A percentile compares a stretch with the other conserved stretches of the same genome.
Conservation (phyloP, 2,888 invertebrate species). For the Mythimna vitellina region DNA sequence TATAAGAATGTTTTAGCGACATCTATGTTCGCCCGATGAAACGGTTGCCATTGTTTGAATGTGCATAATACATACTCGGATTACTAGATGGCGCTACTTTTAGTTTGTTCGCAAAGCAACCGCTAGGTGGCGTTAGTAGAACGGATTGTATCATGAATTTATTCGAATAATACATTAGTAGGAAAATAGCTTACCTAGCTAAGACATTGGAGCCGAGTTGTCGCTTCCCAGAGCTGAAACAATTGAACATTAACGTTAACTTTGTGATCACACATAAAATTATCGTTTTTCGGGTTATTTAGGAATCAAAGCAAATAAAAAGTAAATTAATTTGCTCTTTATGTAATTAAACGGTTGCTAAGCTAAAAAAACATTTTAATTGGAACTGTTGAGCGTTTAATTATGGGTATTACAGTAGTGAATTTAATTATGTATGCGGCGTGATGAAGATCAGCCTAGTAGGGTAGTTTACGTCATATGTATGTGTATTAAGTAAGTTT, state of each 20-base stretch:
- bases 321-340: conserved; percentile 5
- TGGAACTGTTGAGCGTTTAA: conserved; percentile 2
- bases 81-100: conserved; percentile 76
- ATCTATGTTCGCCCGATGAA: conserved; percentile 61
- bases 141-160: not conserved
- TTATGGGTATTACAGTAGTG: conserved; percentile 4
- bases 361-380: conserved; percentile 13
- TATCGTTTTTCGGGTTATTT: conserved; percentile 7
- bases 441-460: not conserved
- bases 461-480: no score
- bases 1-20: conserved; percentile 62
- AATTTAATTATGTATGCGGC: not conserved
- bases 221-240: conserved; percentile 94
- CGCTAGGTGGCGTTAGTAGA: conserved; percentile 33
- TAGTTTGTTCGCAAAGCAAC: not conserved
- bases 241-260: conserved; percentile 63
- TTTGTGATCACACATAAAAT: conserved; percentile 3
- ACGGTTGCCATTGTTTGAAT: conserved; percentile 16
- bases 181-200: conserved; percentile 92
- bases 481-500: no score
- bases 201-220: conserved; percentile 96
- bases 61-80: conserved; percentile 24
- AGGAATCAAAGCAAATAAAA: conserved; percentile 12
- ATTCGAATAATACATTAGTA: not conserved
- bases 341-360: conserved; percentile 15